Base-by-base conservation (phyloP, 2,797 vertebrate species). In the Crypturellus tataupa region DNA sequence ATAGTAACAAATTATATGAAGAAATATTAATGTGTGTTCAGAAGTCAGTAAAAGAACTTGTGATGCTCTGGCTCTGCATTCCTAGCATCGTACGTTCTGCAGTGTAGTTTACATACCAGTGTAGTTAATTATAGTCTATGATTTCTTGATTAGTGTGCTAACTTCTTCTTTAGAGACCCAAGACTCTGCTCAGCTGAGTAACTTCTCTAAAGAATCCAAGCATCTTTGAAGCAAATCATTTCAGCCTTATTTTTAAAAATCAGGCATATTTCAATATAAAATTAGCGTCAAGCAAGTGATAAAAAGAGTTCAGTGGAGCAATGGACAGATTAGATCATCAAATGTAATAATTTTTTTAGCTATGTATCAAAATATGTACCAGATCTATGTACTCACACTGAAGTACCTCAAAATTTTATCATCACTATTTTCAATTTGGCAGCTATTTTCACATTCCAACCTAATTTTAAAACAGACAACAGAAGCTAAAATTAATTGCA, bases 91-190 rank as follows among this genome's bases (percentile, higher is more conserved):
- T 68, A 3, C 44, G 23, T 77, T 89, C 53, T 53, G 67, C 31
- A 87, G 56, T 33, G 14, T n/a, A 78, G 14, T 12, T 82, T 73
- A 68, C 67, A 42, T 42, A 42, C 40, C 31, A 85, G 56, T n/a
- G 14, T n/a, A 78, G 14, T 13, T 73, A 71, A 67, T 44, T 5
- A 20, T 58, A 44, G 44, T 8, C 31, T 86, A n/a, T 70, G 77
- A 11, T 55, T 53, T 87, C 40, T 80, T 68, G 19, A 64, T 62
- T 33, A 80, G 44, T 62, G 12, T 31, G 64, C 13, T 64, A 70
- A 44, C 7, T 0, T 0, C 33, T 89, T 24, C 18, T 53, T 51
- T 71, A 59, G 70, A 42, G 49, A 21, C 13, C n/a, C 0, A 1
- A 81, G 20, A 56, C 68, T n/a, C 44, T 77, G 20, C 58, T 63